Evolutionary conservation across 2,113 vertebrate genomes (phyloP).

Genomic region (Gymnobelideus leadbeateri): DNA sequence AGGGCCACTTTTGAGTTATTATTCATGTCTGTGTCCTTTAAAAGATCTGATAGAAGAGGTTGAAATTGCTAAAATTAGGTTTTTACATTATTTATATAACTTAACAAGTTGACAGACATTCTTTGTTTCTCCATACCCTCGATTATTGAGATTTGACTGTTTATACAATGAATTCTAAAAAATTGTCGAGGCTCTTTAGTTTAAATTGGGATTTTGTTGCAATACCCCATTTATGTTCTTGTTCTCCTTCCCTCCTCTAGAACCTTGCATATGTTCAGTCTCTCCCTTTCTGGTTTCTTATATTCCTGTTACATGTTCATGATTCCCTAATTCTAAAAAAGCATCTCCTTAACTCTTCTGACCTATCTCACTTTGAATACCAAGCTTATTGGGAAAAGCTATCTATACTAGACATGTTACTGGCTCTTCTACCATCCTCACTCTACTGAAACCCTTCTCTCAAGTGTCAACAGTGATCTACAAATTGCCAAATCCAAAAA

Average conservation of each 20-base stretch:
- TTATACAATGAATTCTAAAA: conserved; percentile 25
- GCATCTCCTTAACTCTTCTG: not conserved
- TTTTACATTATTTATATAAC: conserved; percentile 43
- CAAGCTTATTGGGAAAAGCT: not conserved
- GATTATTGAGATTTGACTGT: conserved; percentile 66
- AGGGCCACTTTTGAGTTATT: not conserved
- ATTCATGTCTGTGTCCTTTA: conserved; percentile 31
- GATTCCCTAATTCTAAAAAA: not conserved
- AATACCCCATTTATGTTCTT: not conserved
- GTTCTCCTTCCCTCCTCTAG: not conserved
- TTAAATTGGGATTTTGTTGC: conserved; percentile 35
- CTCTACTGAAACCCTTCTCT: not conserved
- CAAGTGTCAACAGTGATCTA: not conserved
- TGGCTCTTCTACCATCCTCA: not conserved
- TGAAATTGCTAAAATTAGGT: conserved; percentile 38
- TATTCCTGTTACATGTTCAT: not conserved
- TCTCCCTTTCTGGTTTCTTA: not conserved
- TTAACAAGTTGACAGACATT: conserved; percentile 40
- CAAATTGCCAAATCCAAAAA: not conserved
- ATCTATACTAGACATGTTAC: not conserved
- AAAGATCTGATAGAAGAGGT: conserved; percentile 3
- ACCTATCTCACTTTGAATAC: not conserved
- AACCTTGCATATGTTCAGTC: not conserved
- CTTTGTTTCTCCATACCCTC: conserved; percentile 28
- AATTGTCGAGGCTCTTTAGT: conserved; percentile 25